Evolutionary conservation across 1,140 invertebrate genomes (phyloP).

Genomic region (Geopemphigus sp.): DNA sequence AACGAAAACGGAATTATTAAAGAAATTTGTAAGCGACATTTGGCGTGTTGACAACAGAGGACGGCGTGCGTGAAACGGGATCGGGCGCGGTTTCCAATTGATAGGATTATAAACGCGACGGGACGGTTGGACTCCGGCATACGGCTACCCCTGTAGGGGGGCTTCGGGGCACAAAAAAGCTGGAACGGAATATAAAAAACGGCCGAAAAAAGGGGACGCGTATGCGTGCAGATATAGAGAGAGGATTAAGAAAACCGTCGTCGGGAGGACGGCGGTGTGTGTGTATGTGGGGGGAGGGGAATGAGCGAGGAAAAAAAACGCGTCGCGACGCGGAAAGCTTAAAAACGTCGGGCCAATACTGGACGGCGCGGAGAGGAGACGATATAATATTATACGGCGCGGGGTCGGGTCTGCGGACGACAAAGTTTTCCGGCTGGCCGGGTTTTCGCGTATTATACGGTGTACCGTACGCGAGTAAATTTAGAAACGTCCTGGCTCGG

Average conservation of each 20-base stretch:
- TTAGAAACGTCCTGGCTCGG: slow-evolving; percentile 49
- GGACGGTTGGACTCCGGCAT: no score
- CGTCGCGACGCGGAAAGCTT: slow-evolving; percentile 1
- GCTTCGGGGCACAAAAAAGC: not conserved
- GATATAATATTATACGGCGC: not conserved
- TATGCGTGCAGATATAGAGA: no score
- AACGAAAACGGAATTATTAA: no score
- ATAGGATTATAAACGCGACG: slow-evolving; percentile 16
- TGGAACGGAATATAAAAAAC: no score
- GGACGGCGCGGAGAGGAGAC: no score
- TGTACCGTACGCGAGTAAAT: slow-evolving; percentile 35
- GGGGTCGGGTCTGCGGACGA: not conserved
- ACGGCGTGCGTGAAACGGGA: not conserved
- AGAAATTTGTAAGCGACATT: no score
- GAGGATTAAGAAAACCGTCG: slow-evolving; percentile 26
- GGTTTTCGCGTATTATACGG: slow-evolving; percentile 21
- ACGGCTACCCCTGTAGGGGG: no score
- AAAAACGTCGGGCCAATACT: slow-evolving; percentile 7
- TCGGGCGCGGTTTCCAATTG: slow-evolving; percentile 2
- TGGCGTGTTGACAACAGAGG: no score
- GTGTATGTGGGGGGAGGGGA: not conserved
- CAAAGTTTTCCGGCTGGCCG: slow-evolving; percentile 41
- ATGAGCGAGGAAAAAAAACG: not conserved
- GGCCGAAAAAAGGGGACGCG: not conserved
- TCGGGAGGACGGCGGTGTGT: no score